phyloP scores from a whole-genome alignment of 2,888 invertebrate species.

The Leuctra nigra region DNA sequence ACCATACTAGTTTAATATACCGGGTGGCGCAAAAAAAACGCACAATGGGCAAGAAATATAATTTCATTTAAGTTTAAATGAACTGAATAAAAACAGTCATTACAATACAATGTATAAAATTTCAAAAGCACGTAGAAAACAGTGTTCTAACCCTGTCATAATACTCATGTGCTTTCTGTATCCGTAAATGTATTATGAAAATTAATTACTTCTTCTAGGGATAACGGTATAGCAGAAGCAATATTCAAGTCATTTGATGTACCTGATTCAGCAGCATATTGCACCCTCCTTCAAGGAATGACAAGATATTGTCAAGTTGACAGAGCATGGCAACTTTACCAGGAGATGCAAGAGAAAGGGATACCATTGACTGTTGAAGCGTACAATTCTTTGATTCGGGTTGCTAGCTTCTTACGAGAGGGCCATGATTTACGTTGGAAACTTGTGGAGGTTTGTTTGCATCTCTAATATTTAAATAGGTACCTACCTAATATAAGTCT shows the following conservation, averaged over 20 bases:
- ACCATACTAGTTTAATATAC: too few species aligned
- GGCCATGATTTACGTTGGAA: slow-evolving; percentile 56
- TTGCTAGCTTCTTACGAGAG: slow-evolving; percentile 58
- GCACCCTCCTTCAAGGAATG: slow-evolving; percentile 75
- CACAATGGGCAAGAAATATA: too few species aligned
- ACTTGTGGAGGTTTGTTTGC: slow-evolving; percentile 44
- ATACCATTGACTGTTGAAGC: slow-evolving; percentile 51
- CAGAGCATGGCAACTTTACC: slow-evolving; percentile 54
- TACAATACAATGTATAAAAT: too few species aligned
- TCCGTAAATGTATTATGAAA: too few species aligned
- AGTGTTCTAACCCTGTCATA: too few species aligned
- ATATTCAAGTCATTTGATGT: slow-evolving; percentile 65
- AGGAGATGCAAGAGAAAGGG: slow-evolving; percentile 59
- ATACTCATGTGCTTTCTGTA: too few species aligned
- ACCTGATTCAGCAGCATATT: slow-evolving; percentile 63
- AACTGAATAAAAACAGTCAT: too few species aligned
- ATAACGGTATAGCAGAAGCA: slow-evolving; percentile 65
- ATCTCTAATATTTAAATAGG: too few species aligned
- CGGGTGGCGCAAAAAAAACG: too few species aligned
- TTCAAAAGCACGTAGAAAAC: too few species aligned
- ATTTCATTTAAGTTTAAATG: too few species aligned
- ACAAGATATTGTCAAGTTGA: slow-evolving; percentile 61
- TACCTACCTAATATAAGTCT: too few species aligned
- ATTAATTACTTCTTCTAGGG: slow-evolving; percentile 45
- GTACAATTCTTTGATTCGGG: slow-evolving; percentile 61